Percentiles rank a stretch among this genome's conserved stretches.
Evolutionary conservation across 2,888 invertebrate genomes (phyloP).

Genomic region (Eupithecia dodoneata): DNA sequence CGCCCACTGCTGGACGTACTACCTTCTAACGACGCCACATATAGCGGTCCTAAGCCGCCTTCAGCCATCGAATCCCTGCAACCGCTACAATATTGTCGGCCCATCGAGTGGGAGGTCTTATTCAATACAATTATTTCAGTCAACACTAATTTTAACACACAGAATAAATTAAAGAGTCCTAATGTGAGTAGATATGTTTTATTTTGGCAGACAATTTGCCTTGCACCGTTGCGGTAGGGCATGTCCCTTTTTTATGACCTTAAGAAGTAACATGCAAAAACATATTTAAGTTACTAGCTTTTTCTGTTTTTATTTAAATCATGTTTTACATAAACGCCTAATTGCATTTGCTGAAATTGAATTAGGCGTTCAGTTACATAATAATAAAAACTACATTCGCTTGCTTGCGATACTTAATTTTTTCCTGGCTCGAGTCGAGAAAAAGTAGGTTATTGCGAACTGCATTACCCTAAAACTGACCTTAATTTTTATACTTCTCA

Average conservation of each 20-base stretch:
- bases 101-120: too few relatives aligned
- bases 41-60: too few relatives aligned
- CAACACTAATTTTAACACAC: too few relatives aligned
- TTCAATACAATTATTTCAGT: too few relatives aligned
- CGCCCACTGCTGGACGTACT: too few relatives aligned
- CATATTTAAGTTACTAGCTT: not conserved
- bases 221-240: not conserved
- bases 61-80: too few relatives aligned
- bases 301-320: not conserved
- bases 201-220: not conserved
- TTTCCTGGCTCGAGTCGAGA: not conserved
- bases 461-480: constrained; percentile 23
- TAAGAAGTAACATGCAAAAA: not conserved
- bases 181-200: too few relatives aligned
- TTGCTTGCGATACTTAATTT: not conserved
- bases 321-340: not conserved
- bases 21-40: too few relatives aligned
- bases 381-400: not conserved
- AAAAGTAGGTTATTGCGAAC: constrained; percentile 22
- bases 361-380: not conserved
- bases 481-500: constrained; percentile 26
- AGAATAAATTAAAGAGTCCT: too few relatives aligned
- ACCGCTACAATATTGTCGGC: too few relatives aligned
- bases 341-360: not conserved
- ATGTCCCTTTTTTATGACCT: not conserved